Evolutionary conservation across 1,140 invertebrate genomes (phyloP).

Genomic region (Formica selysi): DNA sequence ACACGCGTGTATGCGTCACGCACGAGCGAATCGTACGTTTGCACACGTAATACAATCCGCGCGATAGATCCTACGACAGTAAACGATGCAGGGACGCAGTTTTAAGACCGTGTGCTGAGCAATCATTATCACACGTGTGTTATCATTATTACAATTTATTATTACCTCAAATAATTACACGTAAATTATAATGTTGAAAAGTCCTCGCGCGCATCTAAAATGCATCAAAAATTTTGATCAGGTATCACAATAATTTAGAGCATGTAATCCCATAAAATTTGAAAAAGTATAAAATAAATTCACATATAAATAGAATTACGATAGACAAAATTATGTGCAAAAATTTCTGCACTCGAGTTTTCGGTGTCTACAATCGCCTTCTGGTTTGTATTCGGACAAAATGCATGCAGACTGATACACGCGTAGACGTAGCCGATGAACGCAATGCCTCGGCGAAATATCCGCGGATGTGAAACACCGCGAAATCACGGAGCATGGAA

Average conservation of each 20-base stretch:
- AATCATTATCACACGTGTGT: background rate
- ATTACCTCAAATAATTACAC: background rate
- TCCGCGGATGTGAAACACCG: conserved; percentile 62
- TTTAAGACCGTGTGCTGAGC: background rate
- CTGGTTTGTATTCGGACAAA: conserved; percentile 1
- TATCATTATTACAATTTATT: background rate
- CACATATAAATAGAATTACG: background rate
- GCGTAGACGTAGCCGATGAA: conserved; percentile 14
- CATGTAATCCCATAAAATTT: background rate
- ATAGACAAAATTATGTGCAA: background rate
- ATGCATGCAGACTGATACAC: background rate
- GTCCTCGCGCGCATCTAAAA: background rate
- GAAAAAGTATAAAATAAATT: conserved; percentile 10
- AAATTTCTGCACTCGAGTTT: background rate
- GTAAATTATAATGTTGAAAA: background rate
- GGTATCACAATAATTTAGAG: background rate
- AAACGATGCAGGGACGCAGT: conserved; percentile 1
- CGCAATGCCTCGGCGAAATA: conserved; percentile 31
- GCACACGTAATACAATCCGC: conserved; percentile 42
- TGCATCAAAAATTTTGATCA: background rate
- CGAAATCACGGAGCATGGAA: conserved; percentile 68
- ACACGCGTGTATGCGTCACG: conserved; percentile 29
- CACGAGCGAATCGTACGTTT: conserved; percentile 48
- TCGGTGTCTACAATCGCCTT: background rate
- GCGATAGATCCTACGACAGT: conserved; percentile 12